Base-by-base conservation (phyloP, 2,113 vertebrate species). In the Trematocara macrostoma region DNA sequence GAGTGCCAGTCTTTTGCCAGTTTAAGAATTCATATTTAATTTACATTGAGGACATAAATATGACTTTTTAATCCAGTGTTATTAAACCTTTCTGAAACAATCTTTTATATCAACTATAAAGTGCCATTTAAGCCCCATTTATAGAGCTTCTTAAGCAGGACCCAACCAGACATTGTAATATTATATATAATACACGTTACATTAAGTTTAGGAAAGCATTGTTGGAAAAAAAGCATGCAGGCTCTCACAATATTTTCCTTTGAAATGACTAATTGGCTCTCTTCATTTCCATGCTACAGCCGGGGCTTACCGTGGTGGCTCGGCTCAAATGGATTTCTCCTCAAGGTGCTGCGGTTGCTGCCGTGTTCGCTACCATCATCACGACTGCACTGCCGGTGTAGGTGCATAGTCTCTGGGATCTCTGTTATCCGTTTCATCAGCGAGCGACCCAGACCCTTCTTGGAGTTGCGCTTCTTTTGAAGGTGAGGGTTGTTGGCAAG, bases 391-490 rank as follows among this genome's bases (percentile, higher is more conserved):
- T 99, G 99, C 7, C 98, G 97, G 61, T 98, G 98, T 53, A 99
- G 96, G 0, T 98, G 98, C 93, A 99, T 94, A 84, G 96, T 97
- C 94, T 99, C 99, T 0, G 98, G 99, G 88, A 99, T 99, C 95
- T 99, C 99, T 0, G 99, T 99, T 79, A 99, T 99, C 5, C 99
- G 97, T 35, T 97, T 97, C 98, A 99, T 99, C 92, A 99, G 97
- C 0, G 99, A 98, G 49, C 99, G 97, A 16, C 99, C 99, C 23
- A 99, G 94, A 53, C 99, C 98, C 91, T 99, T 99, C 94, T 99
- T 99, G 2, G 98, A 99, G 95, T 98, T 99, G 91, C 99, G 97
- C 94, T 99, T 99, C 94, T 99, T 99, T 93, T 99, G 98, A 16
- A 99, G 97, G 94, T 99, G 99, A 34, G 98, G 99, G 87, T 99